Percentiles rank a stretch among this genome's conserved stretches.
Conservation (phyloP, 2,888 invertebrate species). For the Uropetala carovei region DNA sequence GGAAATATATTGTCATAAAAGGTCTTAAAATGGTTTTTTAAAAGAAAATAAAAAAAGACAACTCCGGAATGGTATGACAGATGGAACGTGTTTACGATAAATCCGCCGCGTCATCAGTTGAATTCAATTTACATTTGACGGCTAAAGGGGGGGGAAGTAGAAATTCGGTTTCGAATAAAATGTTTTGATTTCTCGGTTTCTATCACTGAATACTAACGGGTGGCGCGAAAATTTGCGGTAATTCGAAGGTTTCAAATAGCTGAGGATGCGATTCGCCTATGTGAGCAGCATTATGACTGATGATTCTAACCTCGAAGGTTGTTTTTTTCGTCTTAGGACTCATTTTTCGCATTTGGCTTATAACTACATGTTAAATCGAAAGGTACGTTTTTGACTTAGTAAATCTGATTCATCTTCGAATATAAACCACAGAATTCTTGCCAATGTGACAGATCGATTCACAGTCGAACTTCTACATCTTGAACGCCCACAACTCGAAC, state of each 20-base stretch:
- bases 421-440: too few relatives aligned
- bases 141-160: not conserved
- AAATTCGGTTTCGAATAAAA: slow-evolving; percentile 56
- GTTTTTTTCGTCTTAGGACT: not conserved
- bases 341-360: not conserved
- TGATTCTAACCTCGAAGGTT: not conserved
- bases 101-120: slow-evolving; percentile 43
- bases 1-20: slow-evolving; percentile 57
- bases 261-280: not conserved
- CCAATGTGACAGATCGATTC: too few relatives aligned
- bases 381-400: not conserved
- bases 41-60: not conserved
- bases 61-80: slow-evolving; percentile 26
- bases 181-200: slow-evolving; percentile 43
- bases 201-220: slow-evolving; percentile 39
- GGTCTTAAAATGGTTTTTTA: not conserved
- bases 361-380: not conserved
- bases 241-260: slow-evolving; percentile 14
- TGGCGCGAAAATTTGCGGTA: not conserved
- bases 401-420: too few relatives aligned
- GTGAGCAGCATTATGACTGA: not conserved
- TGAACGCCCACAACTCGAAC: too few relatives aligned
- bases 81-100: slow-evolving; percentile 63
- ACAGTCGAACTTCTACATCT: too few relatives aligned
- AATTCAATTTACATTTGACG: slow-evolving; percentile 56